phyloP scores from a whole-genome alignment of 2,888 invertebrate species.

The Agrilus mali region DNA sequence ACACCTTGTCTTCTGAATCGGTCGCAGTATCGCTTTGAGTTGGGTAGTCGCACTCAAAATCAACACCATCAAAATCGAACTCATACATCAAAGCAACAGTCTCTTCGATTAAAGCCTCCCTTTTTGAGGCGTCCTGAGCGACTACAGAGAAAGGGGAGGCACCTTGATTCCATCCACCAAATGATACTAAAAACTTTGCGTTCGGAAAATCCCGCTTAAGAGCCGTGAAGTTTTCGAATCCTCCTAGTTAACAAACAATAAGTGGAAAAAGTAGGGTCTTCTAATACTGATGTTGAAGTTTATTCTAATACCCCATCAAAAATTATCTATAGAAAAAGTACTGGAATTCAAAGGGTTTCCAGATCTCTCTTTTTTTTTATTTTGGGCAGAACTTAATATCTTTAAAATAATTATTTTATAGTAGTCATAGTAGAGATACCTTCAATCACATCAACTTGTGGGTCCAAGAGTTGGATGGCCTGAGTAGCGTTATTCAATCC shows the following conservation, averaged over 20 bases:
- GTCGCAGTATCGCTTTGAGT: constrained; percentile 38
- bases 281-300: too few species aligned
- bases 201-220: constrained; percentile 41
- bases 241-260: constrained; percentile 28
- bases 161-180: constrained; percentile 58
- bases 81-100: constrained; percentile 40
- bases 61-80: constrained; percentile 56
- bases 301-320: too few species aligned
- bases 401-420: too few species aligned
- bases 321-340: too few species aligned
- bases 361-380: too few species aligned
- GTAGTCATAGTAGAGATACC: constrained; percentile 30
- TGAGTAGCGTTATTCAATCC: constrained; percentile 41
- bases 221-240: constrained; percentile 39
- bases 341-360: too few species aligned
- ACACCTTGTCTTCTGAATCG: constrained; percentile 20
- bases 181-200: constrained; percentile 45
- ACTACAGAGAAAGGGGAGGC: constrained; percentile 30
- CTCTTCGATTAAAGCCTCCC: constrained; percentile 44
- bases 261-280: too few species aligned
- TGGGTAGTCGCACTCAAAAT: constrained; percentile 65
- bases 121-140: constrained; percentile 31
- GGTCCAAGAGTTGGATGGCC: constrained; percentile 42
- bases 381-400: too few species aligned
- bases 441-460: constrained; percentile 42